Conservation (phyloP, 2,888 invertebrate genomes). For the Clistopyga incitator region DNA sequence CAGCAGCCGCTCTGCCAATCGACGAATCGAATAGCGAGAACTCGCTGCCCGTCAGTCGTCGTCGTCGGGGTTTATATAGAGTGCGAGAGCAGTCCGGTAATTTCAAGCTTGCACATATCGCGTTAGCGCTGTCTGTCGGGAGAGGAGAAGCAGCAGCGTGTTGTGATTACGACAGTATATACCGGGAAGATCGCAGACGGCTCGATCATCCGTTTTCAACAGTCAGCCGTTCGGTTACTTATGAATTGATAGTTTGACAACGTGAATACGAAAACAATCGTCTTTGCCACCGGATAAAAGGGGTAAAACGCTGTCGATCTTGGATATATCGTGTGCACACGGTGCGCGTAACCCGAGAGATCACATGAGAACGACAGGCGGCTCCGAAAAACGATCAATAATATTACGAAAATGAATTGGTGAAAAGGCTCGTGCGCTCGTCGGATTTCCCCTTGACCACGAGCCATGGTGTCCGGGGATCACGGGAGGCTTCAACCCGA, state of each 20-base stretch:
- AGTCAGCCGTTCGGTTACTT: not conserved
- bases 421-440: conserved; percentile 75
- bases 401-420: conserved; percentile 82
- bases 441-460: conserved; percentile 63
- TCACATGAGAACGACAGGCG: conserved; percentile 64
- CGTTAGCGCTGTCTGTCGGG: conserved; percentile 15
- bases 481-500: conserved; percentile 83
- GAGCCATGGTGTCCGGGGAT: conserved; percentile 80
- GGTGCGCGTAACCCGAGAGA: conserved; percentile 47
- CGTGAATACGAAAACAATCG: not conserved
- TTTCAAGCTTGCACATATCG: conserved; percentile 11
- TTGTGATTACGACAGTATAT: conserved; percentile 49
- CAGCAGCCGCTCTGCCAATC: conserved; percentile 10
- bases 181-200: conserved; percentile 37
- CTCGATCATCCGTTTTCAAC: conserved; percentile 13
- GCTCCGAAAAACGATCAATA: conserved; percentile 80
- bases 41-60: too few relatives aligned
- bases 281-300: too few relatives aligned
- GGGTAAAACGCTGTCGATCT: not conserved
- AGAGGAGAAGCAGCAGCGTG: conserved; percentile 37
- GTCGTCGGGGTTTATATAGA: conserved; percentile 4
- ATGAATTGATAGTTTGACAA: not conserved
- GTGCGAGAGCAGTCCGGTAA: conserved; percentile 36
- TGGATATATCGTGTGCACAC: not conserved
- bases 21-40: conserved; percentile 39